Evolutionary conservation across 2,888 invertebrate genomes (phyloP).

Genomic region (Andrena fulva): DNA sequence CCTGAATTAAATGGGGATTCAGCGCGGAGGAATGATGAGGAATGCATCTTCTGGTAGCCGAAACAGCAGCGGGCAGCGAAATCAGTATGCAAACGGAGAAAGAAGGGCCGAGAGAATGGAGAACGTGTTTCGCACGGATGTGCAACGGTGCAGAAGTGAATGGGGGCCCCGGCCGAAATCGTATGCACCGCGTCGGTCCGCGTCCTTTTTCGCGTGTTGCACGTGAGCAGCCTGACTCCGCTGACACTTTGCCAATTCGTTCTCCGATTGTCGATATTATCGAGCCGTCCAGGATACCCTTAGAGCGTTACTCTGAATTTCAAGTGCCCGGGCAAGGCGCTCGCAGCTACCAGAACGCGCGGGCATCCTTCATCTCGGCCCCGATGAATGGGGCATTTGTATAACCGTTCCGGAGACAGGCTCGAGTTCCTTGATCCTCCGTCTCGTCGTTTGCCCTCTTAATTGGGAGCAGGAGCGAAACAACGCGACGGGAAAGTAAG

Average conservation of each 20-base stretch:
- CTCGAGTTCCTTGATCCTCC: slow-evolving; percentile 38
- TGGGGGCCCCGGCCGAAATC: slow-evolving; percentile 69
- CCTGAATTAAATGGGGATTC: neutral
- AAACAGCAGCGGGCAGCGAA: slow-evolving; percentile 25
- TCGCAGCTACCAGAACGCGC: slow-evolving; percentile 7
- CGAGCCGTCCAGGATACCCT: slow-evolving; percentile 45
- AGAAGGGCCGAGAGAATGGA: neutral
- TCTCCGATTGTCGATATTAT: slow-evolving; percentile 68
- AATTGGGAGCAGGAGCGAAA: slow-evolving; percentile 51
- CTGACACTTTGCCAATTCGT: slow-evolving; percentile 66
- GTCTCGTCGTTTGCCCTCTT: slow-evolving; percentile 44
- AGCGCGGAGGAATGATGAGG: no score
- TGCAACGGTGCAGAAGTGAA: slow-evolving; percentile 68
- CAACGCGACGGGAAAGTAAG: slow-evolving; percentile 33
- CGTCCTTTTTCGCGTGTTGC: slow-evolving; percentile 70
- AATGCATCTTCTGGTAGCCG: neutral
- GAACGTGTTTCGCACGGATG: slow-evolving; percentile 30
- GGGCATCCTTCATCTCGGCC: no score
- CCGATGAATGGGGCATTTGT: neutral
- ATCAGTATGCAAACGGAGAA: slow-evolving; percentile 31
- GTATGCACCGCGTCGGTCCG: slow-evolving; percentile 67
- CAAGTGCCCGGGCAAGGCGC: neutral
- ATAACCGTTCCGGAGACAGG: slow-evolving; percentile 15
- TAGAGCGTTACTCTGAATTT: neutral
- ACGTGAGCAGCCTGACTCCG: slow-evolving; percentile 68